A percentile compares a stretch with the other conserved stretches of the same genome.
Conservation (phyloP, 2,113 vertebrate genomes). For the rabbit (Oryctolagus cuniculus) region DNA sequence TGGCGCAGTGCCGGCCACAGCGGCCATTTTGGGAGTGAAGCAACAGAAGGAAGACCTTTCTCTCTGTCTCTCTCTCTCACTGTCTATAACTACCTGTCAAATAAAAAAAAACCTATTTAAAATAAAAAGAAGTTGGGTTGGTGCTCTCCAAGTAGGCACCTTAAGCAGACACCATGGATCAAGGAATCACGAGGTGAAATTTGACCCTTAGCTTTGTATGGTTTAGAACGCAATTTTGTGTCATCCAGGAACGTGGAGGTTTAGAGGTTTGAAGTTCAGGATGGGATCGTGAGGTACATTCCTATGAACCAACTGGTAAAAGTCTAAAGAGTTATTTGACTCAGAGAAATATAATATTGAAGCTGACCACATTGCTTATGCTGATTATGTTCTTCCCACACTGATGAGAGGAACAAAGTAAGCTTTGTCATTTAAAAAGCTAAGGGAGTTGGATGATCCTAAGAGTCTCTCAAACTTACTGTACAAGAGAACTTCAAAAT, state of each 20-base stretch:
- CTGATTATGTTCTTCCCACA: neutral
- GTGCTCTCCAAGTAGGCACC: neutral
- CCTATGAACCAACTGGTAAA: conserved; percentile 5
- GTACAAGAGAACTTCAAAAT: too few species aligned
- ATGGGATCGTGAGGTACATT: neutral
- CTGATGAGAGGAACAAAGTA: neutral
- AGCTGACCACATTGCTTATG: neutral
- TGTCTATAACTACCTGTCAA: too few species aligned
- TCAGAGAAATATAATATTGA: conserved; percentile 27
- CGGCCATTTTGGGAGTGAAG: too few species aligned
- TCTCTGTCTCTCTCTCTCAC: too few species aligned
- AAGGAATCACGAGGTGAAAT: neutral
- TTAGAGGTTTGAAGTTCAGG: conserved; percentile 11
- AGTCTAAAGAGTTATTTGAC: conserved; percentile 5
- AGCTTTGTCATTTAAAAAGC: neutral
- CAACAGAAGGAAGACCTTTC: too few species aligned
- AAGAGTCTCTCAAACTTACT: neutral
- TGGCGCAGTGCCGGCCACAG: too few species aligned
- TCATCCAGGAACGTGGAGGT: neutral
- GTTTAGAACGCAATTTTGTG: conserved; percentile 16
- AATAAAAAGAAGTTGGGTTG: neutral
- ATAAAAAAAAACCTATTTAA: too few species aligned
- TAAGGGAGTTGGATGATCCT: neutral
- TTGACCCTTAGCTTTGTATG: neutral
- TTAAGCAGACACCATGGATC: neutral